Conservation (phyloP, 2,113 vertebrate species). For the Siniperca chuatsi region DNA sequence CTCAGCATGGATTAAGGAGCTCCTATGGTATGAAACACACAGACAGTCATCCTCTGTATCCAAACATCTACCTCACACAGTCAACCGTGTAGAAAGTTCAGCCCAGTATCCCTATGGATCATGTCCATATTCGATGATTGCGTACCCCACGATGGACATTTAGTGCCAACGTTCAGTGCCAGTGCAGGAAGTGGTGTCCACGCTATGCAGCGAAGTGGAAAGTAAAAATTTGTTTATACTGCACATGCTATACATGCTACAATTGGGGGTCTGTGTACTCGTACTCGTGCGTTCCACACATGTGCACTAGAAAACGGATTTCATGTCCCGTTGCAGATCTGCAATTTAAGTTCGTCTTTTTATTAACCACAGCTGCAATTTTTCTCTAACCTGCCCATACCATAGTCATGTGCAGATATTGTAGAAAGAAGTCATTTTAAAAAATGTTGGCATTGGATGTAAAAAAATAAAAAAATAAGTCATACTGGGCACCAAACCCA, state of each 20-base stretch:
- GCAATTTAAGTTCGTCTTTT: neutral
- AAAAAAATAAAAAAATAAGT: too few relatives aligned
- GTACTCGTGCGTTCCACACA: too few relatives aligned
- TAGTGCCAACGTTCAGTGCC: neutral
- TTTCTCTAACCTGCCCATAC: too few relatives aligned
- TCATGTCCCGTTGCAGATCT: neutral
- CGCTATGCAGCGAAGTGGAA: neutral
- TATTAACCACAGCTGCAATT: neutral
- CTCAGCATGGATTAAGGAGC: neutral
- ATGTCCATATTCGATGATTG: neutral
- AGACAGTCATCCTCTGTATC: neutral
- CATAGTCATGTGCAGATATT: too few relatives aligned
- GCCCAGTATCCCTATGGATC: neutral
- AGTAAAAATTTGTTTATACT: neutral
- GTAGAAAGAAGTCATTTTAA: too few relatives aligned
- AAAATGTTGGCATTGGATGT: neutral
- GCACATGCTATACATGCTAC: neutral
- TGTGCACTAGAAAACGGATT: neutral
- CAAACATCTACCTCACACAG: neutral
- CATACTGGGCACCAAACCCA: neutral
- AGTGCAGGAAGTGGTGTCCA: neutral
- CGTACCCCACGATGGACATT: neutral
- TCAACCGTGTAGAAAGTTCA: neutral
- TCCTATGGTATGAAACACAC: neutral
- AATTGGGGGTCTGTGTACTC: neutral